These are phyloP conservation scores for Magallana gigas DNA, from an alignment of 1,140 invertebrate species.

Conservation along the genomic window DNA sequence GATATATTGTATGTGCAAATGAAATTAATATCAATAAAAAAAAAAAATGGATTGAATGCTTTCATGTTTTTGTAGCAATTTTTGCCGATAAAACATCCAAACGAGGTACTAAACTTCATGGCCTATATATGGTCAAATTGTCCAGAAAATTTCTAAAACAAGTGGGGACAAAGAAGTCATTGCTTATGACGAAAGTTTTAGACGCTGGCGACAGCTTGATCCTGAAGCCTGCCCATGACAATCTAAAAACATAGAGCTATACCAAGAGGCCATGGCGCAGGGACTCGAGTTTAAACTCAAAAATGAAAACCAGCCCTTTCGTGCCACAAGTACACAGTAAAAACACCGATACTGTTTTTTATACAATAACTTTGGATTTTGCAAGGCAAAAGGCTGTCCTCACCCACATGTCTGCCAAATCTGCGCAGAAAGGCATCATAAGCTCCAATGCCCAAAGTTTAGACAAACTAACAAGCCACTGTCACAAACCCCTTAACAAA, in stretches of 20 bases:
- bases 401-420: not conserved
- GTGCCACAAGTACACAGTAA: not conserved
- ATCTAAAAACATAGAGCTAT: not conserved
- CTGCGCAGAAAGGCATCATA: too few relatives aligned
- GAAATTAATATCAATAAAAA: too few relatives aligned
- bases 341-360: not conserved
- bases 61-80: not conserved
- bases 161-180: not conserved
- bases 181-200: not conserved
- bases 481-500: not conserved
- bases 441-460: not conserved
- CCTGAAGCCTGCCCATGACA: too few relatives aligned
- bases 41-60: too few relatives aligned
- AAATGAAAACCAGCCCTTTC: not conserved
- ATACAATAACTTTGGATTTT: not conserved
- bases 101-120: not conserved
- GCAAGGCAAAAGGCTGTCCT: not conserved
- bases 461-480: not conserved
- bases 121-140: not conserved
- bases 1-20: too few relatives aligned
- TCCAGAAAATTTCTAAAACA: not conserved
- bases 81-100: not conserved
- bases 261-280: not conserved
- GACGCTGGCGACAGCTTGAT: not conserved
- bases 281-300: conserved; percentile 1